Percentiles rank a stretch among this genome's conserved stretches.
Conservation (phyloP, 2,888 invertebrate genomes). For the Torymus texanus region DNA sequence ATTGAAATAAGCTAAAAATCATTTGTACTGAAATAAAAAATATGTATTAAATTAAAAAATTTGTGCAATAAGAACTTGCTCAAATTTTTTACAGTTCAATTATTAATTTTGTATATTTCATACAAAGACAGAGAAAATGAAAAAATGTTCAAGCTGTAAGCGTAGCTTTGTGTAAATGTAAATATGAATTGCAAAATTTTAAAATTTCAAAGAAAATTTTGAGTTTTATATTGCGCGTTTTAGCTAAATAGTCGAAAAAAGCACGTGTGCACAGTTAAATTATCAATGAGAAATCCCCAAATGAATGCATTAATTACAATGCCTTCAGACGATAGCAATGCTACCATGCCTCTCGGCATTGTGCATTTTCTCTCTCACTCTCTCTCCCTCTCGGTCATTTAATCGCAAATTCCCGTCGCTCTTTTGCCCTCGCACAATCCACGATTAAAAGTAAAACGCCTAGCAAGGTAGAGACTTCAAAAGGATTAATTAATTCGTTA, state of each 20-base stretch:
- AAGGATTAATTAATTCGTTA: slow-evolving; percentile 51
- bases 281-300: no score
- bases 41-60: no score
- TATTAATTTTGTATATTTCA: no score
- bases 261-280: no score
- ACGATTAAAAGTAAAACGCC: slow-evolving; percentile 6
- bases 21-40: no score
- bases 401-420: slow-evolving; percentile 21
- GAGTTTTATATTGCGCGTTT: not conserved
- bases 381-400: not conserved
- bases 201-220: no score
- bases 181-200: not conserved
- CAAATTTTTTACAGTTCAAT: not conserved
- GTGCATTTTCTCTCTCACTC: not conserved
- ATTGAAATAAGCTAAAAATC: no score
- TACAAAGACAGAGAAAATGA: no score
- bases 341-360: not conserved
- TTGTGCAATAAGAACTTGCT: no score
- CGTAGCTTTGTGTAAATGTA: no score
- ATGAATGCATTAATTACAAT: no score
- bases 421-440: not conserved
- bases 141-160: no score
- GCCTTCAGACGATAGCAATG: not conserved
- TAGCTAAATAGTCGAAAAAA: not conserved
- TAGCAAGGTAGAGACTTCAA: slow-evolving; percentile 20